Evolutionary conservation across 1,140 invertebrate genomes (phyloP).

Genomic region (Panulirus ornatus): DNA sequence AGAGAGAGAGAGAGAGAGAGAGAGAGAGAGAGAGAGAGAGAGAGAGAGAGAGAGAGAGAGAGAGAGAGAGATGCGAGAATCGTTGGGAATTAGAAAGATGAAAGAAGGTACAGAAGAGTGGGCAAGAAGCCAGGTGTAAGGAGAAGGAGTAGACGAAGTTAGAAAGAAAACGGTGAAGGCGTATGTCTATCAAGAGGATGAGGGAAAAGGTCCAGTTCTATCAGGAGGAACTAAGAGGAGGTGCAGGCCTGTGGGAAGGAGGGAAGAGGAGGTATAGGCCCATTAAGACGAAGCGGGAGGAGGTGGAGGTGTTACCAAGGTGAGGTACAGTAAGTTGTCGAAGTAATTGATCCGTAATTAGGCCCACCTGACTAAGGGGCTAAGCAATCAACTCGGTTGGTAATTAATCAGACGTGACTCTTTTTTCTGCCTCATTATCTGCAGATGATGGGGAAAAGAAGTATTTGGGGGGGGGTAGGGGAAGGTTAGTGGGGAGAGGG

Average conservation of each 20-base stretch:
- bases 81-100: too few relatives aligned
- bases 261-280: neutral
- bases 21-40: constrained; percentile 35
- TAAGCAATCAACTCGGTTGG: too few relatives aligned
- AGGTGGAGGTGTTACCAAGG: neutral
- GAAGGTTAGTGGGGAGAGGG: neutral
- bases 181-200: neutral
- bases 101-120: too few relatives aligned
- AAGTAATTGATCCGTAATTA: too few relatives aligned
- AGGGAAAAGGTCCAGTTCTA: neutral
- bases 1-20: constrained; percentile 14
- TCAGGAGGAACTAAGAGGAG: neutral
- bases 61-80: constrained; percentile 35
- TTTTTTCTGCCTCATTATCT: too few relatives aligned
- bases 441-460: neutral
- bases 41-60: constrained; percentile 48
- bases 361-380: too few relatives aligned
- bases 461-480: neutral
- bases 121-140: too few relatives aligned
- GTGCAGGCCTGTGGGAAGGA: neutral
- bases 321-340: neutral
- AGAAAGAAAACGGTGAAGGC: neutral
- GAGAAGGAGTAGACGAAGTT: neutral
- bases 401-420: too few relatives aligned
- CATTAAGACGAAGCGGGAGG: too few relatives aligned